These are phyloP conservation scores for Drosophila watanabei DNA, from an alignment of 1,140 invertebrate genomes.

Conservation along the genomic window DNA sequence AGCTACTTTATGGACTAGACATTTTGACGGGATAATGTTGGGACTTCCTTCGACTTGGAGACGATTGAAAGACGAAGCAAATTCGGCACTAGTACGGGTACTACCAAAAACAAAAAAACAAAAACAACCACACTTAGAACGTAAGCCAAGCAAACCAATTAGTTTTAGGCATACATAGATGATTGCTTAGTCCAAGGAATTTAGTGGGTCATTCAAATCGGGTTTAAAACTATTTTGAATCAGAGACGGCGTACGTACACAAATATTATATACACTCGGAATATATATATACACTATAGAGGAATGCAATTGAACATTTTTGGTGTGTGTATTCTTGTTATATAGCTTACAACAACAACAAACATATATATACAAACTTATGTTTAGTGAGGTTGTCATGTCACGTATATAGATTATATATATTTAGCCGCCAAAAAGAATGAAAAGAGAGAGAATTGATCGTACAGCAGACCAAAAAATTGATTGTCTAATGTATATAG, in stretches of 20 bases:
- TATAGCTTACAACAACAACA: conserved; percentile 59
- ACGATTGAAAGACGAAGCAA: conserved; percentile 15
- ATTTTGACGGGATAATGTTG: background rate
- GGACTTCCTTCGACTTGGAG: background rate
- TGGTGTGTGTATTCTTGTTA: conserved; percentile 81
- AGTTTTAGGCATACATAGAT: conserved; percentile 58
- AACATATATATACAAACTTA: conserved; percentile 66
- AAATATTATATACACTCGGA: conserved; percentile 44
- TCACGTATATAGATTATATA: conserved; percentile 64
- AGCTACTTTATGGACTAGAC: conserved; percentile 80
- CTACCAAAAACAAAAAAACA: conserved; percentile 48
- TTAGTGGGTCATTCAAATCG: conserved; percentile 63
- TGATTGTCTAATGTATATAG: conserved; percentile 69
- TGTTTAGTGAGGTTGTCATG: conserved; percentile 82
- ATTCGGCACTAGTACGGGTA: conserved; percentile 79
- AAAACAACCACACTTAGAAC: conserved; percentile 29
- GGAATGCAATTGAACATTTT: conserved; percentile 61
- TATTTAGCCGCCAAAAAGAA: conserved; percentile 41
- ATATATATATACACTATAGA: conserved; percentile 25
- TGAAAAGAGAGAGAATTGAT: conserved; percentile 26
- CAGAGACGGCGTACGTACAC: conserved; percentile 43
- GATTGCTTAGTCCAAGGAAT: conserved; percentile 78
- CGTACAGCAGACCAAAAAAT: conserved; percentile 68
- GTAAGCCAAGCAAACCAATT: conserved; percentile 54
- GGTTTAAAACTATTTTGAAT: conserved; percentile 79